A percentile compares a stretch with the other conserved stretches of the same genome.
These are phyloP conservation scores for Metopolophium dirhodum DNA, from an alignment of 1,140 invertebrate species.

Conservation along the genomic window DNA sequence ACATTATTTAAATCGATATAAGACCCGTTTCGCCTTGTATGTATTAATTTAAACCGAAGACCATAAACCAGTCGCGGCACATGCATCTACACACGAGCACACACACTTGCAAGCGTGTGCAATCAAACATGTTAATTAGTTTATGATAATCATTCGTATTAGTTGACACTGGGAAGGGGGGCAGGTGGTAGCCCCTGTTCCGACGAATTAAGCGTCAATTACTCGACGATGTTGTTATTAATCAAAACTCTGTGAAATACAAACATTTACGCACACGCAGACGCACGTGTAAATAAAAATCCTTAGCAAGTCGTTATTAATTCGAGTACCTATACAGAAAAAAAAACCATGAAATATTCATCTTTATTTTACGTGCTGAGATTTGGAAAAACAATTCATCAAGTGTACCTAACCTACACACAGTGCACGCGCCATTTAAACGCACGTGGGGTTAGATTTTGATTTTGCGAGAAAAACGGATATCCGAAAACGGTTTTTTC, in stretches of 20 bases:
- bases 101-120: background rate
- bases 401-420: background rate
- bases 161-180: background rate
- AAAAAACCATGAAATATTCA: background rate
- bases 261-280: background rate
- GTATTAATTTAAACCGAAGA: slow-evolving; percentile 4
- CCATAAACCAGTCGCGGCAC: slow-evolving; percentile 24
- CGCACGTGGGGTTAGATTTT: background rate
- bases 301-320: background rate
- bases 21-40: background rate
- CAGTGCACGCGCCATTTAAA: background rate
- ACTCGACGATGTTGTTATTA: background rate
- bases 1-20: background rate
- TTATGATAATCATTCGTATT: slow-evolving; percentile 47
- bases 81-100: background rate
- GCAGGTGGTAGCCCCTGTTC: background rate
- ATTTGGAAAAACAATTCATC: background rate
- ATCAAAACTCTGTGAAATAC: background rate
- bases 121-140: slow-evolving; percentile 52
- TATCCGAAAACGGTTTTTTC: slow-evolving; percentile 36
- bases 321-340: background rate
- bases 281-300: background rate
- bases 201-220: slow-evolving; percentile 40
- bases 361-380: background rate
- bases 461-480: background rate